A percentile compares a stretch with the other conserved stretches of the same genome.
phyloP scores from a whole-genome alignment of 2,888 invertebrate species.

The Barypeithes pellucidus region DNA sequence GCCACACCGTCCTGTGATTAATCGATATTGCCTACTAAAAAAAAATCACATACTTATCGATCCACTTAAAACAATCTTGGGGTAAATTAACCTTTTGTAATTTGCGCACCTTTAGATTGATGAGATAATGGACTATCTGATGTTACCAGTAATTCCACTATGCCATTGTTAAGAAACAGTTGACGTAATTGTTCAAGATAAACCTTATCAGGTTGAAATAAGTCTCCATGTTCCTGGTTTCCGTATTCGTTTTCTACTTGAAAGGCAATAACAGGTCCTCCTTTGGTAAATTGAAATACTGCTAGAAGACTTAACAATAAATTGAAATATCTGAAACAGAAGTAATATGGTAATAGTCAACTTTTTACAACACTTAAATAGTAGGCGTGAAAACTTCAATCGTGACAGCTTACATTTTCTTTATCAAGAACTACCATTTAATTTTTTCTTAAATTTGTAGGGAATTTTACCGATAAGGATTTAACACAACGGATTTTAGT shows the following conservation, averaged over 20 bases:
- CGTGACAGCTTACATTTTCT: no score
- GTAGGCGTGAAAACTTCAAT: no score
- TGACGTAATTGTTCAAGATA: slow-evolving; percentile 70
- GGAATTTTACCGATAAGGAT: no score
- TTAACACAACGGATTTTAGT: no score
- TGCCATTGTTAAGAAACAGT: slow-evolving; percentile 64
- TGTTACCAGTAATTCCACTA: slow-evolving; percentile 72
- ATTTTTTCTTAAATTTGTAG: no score
- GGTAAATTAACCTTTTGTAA: background rate
- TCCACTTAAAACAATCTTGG: no score
- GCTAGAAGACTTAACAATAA: slow-evolving; percentile 71
- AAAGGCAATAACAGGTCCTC: slow-evolving; percentile 90
- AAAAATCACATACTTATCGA: no score
- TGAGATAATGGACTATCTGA: slow-evolving; percentile 67
- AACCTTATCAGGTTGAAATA: slow-evolving; percentile 59
- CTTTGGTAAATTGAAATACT: slow-evolving; percentile 77
- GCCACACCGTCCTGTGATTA: no score
- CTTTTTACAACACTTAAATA: no score
- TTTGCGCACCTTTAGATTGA: slow-evolving; percentile 31
- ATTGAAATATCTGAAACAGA: slow-evolving; percentile 70
- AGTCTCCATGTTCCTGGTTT: slow-evolving; percentile 69
- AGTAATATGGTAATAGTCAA: no score
- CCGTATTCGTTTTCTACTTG: slow-evolving; percentile 81
- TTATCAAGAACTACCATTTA: no score
- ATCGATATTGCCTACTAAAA: no score